Evolutionary conservation across 2,888 invertebrate species (phyloP), one percentile per base, ranked within the genome.

Genomic region (Bursaphelenchus okinawaensis): DNA sequence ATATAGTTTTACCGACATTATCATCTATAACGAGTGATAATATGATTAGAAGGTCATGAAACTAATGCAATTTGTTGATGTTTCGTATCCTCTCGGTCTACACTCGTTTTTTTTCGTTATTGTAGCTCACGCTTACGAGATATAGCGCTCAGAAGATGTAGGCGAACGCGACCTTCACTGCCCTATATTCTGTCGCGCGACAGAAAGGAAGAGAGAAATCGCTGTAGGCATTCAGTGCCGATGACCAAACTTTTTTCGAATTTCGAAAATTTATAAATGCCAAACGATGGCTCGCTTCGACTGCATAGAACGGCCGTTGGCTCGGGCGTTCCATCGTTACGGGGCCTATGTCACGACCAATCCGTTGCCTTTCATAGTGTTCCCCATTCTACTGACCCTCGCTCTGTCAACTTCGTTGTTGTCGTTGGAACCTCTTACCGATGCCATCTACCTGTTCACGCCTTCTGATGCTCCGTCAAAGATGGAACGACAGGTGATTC

Each of bases 391-490:
- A 7, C 68, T 80, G 62, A 77, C 79, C 19, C 55, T 69, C 29
- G 74, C 74, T 55, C 73, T 78, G 75, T 69, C 75, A 7, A 68
- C 71, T 40, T 78, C 80, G 8, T 72, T 81, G 55, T 62, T 81
- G 1, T 77, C 77, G 57, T 57, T 80, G 67, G 71, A 81, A 62
- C 71, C 77, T 22, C 65, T 80, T 26, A 77, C 78, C 23, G 73
- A 75, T 69, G 26, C 62, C 20, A 62, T 62, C 56, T 82, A 82
- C 65, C 72, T 82, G 24, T 82, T 80, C 75, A 82, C 82, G 20
- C 82, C 82, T 2, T 52, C 67, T 4, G 61, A 73, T 19, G 78
- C 79, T 7, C 72, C 69, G 52, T 74, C 77, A 40, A 81, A 81
- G 64, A 70, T 74, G 67, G 80, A 80, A 60, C 63, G 77, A 23